Percentiles rank a stretch among this genome's conserved stretches.
Evolutionary conservation across 2,888 invertebrate genomes (phyloP).

Genomic region (Caenorhabditis panamensis): DNA sequence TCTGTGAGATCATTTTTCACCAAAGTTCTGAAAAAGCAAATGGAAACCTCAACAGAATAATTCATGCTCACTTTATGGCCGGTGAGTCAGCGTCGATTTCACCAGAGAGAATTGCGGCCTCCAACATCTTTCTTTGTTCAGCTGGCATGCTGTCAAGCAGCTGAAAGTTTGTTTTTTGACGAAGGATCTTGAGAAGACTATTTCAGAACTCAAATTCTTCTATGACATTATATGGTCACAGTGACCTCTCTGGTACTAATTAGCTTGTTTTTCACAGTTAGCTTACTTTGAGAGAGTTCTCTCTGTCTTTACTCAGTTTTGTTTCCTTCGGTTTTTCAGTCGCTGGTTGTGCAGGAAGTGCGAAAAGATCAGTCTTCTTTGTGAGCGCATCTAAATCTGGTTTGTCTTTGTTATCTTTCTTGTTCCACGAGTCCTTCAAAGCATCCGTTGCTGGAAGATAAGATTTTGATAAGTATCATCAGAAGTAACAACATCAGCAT

Average conservation of each 20-base stretch:
- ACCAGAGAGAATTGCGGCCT: conserved; percentile 74
- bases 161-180: conserved; percentile 35
- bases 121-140: conserved; percentile 72
- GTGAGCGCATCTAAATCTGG: conserved; percentile 35
- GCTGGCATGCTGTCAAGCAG: conserved; percentile 63
- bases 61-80: conserved; percentile 63
- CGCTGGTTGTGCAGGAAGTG: conserved; percentile 14
- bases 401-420: conserved; percentile 61
- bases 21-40: conserved; percentile 46
- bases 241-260: too few species aligned
- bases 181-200: not conserved
- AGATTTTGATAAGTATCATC: too few species aligned
- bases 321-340: conserved; percentile 35
- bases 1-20: conserved; percentile 70
- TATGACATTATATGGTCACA: too few species aligned
- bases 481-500: too few species aligned
- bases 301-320: conserved; percentile 58
- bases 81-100: conserved; percentile 74
- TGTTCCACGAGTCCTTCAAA: conserved; percentile 66
- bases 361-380: conserved; percentile 42
- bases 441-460: conserved; percentile 67
- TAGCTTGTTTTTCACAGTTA: too few species aligned
- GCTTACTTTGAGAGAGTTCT: conserved; percentile 62
- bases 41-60: not conserved
- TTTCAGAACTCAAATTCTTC: too few species aligned